A percentile compares a stretch with the other conserved stretches of the same genome.
These are phyloP conservation scores for Zygogramma bicolorata DNA, from an alignment of 2,888 invertebrate genomes.

Conservation along the genomic window DNA sequence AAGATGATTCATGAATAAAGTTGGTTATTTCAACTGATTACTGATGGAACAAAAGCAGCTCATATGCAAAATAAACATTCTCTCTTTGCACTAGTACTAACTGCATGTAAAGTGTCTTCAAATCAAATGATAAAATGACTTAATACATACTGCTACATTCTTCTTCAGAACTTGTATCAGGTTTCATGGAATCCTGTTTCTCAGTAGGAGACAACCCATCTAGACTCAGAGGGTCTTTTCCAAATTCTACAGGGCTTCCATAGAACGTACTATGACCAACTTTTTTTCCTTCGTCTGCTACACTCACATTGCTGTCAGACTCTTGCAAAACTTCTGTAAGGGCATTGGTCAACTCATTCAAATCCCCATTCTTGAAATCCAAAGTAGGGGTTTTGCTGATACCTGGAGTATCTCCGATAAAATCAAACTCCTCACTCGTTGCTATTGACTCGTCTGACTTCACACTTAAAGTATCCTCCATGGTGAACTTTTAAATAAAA, in stretches of 20 bases:
- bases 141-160: conserved; percentile 59
- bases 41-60: no score
- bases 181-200: conserved; percentile 85
- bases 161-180: conserved; percentile 82
- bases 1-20: no score
- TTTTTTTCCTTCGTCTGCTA: conserved; percentile 61
- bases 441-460: conserved; percentile 79
- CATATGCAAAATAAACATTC: no score
- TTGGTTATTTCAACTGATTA: no score
- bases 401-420: conserved; percentile 71
- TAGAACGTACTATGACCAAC: conserved; percentile 70
- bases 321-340: conserved; percentile 71
- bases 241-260: conserved; percentile 62
- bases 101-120: no score
- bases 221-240: conserved; percentile 58
- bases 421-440: conserved; percentile 79
- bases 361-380: conserved; percentile 74
- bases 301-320: conserved; percentile 54
- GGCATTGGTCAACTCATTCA: conserved; percentile 73
- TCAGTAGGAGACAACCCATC: conserved; percentile 68
- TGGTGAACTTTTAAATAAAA: conserved; percentile 62
- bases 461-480: conserved; percentile 77
- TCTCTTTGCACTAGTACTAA: no score
- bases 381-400: conserved; percentile 70
- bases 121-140: neutral